These are phyloP conservation scores for Microcebus tavaratra DNA, from an alignment of 2,113 vertebrate species.

Conservation along the genomic window DNA sequence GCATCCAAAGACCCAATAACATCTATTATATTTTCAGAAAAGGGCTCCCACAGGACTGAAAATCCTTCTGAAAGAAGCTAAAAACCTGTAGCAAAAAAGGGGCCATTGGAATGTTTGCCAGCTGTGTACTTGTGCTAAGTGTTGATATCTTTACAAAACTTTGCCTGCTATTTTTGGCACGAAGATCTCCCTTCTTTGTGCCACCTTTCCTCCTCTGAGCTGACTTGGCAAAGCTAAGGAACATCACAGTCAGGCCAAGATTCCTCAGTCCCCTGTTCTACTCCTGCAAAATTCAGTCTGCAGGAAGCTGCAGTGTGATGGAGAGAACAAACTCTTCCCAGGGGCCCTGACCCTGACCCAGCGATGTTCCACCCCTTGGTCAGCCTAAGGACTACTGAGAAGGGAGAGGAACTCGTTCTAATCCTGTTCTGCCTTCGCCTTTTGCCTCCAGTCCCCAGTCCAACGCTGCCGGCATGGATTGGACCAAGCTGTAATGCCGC, in stretches of 20 bases:
- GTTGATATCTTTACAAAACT: not conserved
- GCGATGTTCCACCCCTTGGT: not conserved
- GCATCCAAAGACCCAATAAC: not conserved
- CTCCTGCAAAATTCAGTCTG: not conserved
- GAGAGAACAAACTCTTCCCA: not conserved
- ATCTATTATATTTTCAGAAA: not conserved
- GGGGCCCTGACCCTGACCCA: not conserved
- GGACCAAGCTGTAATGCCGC: not conserved
- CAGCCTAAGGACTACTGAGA: not conserved
- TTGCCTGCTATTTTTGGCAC: not conserved
- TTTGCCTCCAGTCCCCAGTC: not conserved
- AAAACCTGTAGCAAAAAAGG: not conserved
- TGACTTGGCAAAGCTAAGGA: not conserved
- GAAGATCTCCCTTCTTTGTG: not conserved
- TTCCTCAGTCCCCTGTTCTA: not conserved
- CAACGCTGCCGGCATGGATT: not conserved
- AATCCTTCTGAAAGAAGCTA: slow-evolving; percentile 33
- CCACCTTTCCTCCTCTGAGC: not conserved
- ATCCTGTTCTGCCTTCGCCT: not conserved
- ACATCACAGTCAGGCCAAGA: not conserved
- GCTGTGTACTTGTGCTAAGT: not conserved
- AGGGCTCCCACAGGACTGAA: not conserved
- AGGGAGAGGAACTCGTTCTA: not conserved
- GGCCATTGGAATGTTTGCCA: not conserved
- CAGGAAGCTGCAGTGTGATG: not conserved